phyloP scores from a whole-genome alignment of 2,888 invertebrate genomes.

The Erannis defoliaria region DNA sequence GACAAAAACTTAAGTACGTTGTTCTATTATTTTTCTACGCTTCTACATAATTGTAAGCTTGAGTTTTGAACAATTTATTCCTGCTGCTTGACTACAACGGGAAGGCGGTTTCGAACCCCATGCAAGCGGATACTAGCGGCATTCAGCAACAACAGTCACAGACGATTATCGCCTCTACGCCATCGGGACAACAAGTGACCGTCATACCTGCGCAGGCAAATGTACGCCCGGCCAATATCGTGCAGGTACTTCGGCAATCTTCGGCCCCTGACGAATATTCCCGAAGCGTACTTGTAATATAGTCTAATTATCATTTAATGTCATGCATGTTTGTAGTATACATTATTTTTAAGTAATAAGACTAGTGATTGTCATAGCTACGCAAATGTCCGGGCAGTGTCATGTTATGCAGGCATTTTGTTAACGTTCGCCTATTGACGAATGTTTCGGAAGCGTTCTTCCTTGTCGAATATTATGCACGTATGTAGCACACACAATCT shows the following conservation, averaged over 20 bases:
- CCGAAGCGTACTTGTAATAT: constrained; percentile 50
- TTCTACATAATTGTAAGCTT: neutral
- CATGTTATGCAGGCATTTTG: constrained; percentile 73
- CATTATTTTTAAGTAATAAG: neutral
- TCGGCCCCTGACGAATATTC: constrained; percentile 52
- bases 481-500: constrained; percentile 8
- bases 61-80: constrained; percentile 19
- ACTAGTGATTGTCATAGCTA: neutral
- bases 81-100: constrained; percentile 41
- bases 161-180: constrained; percentile 91
- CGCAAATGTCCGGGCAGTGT: constrained; percentile 49
- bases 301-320: constrained; percentile 22
- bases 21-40: neutral
- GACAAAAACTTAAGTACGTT: too few species aligned
- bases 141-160: constrained; percentile 79
- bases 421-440: constrained; percentile 51
- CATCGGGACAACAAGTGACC: constrained; percentile 93
- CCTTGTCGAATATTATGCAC: neutral
- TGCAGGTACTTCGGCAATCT: constrained; percentile 71
- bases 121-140: constrained; percentile 71
- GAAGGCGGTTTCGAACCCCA: constrained; percentile 80
- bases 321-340: constrained; percentile 1
- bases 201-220: constrained; percentile 90
- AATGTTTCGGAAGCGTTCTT: constrained; percentile 51
- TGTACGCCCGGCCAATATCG: constrained; percentile 71